phyloP scores from a whole-genome alignment of 2,113 vertebrate species.

The Lucifuga dentata region DNA sequence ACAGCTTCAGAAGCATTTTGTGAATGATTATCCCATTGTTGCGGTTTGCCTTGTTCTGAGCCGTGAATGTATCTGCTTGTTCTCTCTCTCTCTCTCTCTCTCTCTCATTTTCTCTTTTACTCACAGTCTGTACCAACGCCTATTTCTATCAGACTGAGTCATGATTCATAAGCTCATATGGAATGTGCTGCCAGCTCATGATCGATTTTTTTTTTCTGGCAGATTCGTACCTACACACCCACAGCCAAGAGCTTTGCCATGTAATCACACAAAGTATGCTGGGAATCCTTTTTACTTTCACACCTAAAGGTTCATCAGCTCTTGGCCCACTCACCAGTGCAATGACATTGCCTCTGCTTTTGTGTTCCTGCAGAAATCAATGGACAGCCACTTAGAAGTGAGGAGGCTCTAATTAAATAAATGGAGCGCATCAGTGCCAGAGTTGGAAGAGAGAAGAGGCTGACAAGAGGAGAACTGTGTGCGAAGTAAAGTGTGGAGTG shows the following conservation, averaged over 20 bases:
- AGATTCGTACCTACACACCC: conserved; percentile 51
- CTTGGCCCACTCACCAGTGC: conserved; percentile 22
- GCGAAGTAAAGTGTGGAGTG: neutral
- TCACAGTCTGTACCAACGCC: conserved; percentile 45
- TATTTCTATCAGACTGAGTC: conserved; percentile 48
- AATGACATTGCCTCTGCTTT: conserved; percentile 44
- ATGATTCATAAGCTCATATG: conserved; percentile 49
- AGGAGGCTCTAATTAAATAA: conserved; percentile 71
- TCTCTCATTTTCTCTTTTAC: conserved; percentile 35
- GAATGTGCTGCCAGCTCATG: conserved; percentile 40
- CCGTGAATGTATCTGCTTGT: conserved; percentile 50
- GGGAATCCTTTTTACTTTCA: conserved; percentile 57
- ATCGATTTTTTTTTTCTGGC: conserved; percentile 53
- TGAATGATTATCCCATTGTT: conserved; percentile 68
- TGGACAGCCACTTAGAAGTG: conserved; percentile 56
- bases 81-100: conserved; percentile 32
- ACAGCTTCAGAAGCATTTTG: conserved; percentile 68
- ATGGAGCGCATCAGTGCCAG: conserved; percentile 37
- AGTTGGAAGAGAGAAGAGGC: neutral
- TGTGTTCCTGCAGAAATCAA: conserved; percentile 60
- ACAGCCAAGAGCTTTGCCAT: conserved; percentile 39
- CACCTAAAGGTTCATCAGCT: conserved; percentile 51
- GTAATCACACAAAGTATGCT: conserved; percentile 68
- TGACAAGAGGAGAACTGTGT: conserved; percentile 1
- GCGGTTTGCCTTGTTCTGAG: conserved; percentile 57